Percentiles rank a stretch among this genome's conserved stretches.
phyloP scores from a whole-genome alignment of 2,113 vertebrate genomes.

The Aptenodytes patagonicus region DNA sequence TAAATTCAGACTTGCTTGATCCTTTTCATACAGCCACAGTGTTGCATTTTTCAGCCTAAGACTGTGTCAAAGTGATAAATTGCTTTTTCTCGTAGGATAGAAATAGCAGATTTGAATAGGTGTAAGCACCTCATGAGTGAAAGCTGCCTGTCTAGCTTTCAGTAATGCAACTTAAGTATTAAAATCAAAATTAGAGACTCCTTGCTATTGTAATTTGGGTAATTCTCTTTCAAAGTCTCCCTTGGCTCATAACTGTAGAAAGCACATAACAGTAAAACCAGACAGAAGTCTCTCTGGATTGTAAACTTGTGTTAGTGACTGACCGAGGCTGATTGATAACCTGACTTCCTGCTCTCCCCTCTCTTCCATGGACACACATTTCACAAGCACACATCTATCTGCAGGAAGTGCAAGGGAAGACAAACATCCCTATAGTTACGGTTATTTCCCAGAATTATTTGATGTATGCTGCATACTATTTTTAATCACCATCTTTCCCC shows the following conservation, averaged over 20 bases:
- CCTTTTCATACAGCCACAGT: background rate
- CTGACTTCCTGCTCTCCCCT: background rate
- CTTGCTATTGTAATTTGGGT: background rate
- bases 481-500: background rate
- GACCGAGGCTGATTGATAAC: background rate
- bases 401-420: background rate
- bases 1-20: background rate
- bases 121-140: background rate
- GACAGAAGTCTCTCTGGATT: background rate
- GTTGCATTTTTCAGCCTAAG: background rate
- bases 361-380: background rate
- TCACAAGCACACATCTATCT: background rate
- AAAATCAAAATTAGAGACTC: conserved; percentile 12
- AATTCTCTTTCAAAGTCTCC: background rate
- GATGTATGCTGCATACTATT: background rate
- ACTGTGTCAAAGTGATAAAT: background rate
- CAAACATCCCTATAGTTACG: background rate
- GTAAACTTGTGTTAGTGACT: background rate
- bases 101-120: background rate
- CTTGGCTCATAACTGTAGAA: background rate
- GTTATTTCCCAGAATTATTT: background rate
- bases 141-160: background rate
- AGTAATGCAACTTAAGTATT: background rate
- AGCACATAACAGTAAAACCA: background rate
- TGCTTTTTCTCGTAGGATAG: background rate